Percentiles rank a stretch among this genome's conserved stretches.
phyloP scores from a whole-genome alignment of 92 coral and sea anemone genomes.

The Porites rus region DNA sequence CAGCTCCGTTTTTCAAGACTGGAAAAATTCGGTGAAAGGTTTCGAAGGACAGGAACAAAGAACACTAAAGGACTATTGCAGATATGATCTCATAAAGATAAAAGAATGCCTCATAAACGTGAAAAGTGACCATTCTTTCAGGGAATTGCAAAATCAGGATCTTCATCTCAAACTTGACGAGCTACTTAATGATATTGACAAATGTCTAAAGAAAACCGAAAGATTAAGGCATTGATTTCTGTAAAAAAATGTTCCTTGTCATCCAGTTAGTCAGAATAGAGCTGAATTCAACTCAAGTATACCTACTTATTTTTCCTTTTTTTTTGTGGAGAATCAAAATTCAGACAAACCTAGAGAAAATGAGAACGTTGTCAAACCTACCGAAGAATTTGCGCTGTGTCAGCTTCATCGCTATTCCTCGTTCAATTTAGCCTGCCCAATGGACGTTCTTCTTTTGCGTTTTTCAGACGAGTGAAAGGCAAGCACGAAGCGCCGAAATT shows the following conservation, averaged over 20 bases:
- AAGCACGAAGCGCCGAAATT: no score
- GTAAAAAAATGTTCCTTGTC: background rate
- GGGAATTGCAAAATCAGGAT: constrained; percentile 27
- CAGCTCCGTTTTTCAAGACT: constrained; percentile 56
- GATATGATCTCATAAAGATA: constrained; percentile 66
- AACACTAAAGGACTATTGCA: constrained; percentile 60
- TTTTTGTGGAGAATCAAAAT: no score
- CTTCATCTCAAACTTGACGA: constrained; percentile 27
- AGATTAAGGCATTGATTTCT: background rate
- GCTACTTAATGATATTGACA: constrained; percentile 26
- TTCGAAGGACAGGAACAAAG: constrained; percentile 17
- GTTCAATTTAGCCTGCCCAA: no score
- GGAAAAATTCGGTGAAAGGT: constrained; percentile 50
- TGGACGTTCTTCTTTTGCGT: no score
- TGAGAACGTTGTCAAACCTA: no score
- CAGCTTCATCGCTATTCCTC: no score
- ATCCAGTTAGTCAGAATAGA: background rate
- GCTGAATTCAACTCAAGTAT: no score
- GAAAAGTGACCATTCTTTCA: constrained; percentile 50
- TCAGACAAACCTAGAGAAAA: no score
- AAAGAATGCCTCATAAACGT: constrained; percentile 47
- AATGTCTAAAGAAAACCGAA: background rate
- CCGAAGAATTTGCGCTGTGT: no score
- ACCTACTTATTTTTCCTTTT: no score
- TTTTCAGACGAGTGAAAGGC: no score